Evolutionary conservation across 2,797 vertebrate species (phyloP), one percentile per base, ranked within the genome.

Genomic region (Pelochelys cantorii): DNA sequence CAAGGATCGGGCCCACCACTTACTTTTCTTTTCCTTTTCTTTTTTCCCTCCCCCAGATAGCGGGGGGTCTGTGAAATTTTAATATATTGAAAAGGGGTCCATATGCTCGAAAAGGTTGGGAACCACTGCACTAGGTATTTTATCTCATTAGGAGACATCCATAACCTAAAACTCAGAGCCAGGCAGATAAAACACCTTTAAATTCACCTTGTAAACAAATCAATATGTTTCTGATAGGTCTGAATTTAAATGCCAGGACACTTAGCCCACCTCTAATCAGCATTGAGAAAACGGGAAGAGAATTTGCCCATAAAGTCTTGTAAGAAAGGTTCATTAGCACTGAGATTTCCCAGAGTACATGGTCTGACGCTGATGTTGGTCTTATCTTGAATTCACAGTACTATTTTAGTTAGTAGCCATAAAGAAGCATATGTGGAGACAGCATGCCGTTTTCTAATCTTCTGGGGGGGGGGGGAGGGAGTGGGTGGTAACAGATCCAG

Each of bases 261-360:
- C 18, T 88, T 52, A 92, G 7, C 4, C 57, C 78, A 53, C 42
- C 81, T 83, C 71, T 42, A 18, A 13, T 75, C 62, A 81, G 65
- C 14, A 48, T 29, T 77, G 52, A 77, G 25, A 94, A 79, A n/a
- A 34, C 0, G 81, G 34, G 82, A 93, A 83, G 20, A 54, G 0
- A 0, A 86, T 94, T 88, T 94, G 59, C 91, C 84, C 79, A 18
- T 11, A 60, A 48, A 90, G n/a, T 84, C 81, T 65, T 48, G 83
- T 83, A 81, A 80, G 25, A 96, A 90, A 84, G 65, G 23, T 42
- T 95, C 53, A 27, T 89, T 93, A 74, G 86, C 80, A 86, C 82
- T 68, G 78, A 42, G 17, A 81, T 90, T 96, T 93, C 52, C 42
- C 68, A 86, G 42, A 88, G 53, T 93, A 84, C 20, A 42, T 86